Evolutionary conservation across 2,888 invertebrate genomes (phyloP), one percentile per base, ranked within the genome.

Genomic region (Xanthostigma xanthostigma): DNA sequence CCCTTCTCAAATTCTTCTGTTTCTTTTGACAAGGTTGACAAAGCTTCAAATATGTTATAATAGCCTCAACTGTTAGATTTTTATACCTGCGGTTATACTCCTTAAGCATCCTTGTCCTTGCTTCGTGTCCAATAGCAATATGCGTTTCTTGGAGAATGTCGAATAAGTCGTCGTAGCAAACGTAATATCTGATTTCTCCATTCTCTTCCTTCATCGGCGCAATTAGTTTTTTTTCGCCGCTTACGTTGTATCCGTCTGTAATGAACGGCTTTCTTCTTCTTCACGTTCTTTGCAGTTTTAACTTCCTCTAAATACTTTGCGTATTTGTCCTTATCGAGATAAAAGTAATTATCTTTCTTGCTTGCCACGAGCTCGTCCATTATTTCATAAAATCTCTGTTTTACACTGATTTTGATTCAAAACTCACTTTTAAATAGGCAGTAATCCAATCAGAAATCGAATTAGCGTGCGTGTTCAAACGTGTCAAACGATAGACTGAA

Each of bases 101-200:
- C n/a, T 50, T 46, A 42, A 48, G 35, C 53, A 59, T 53, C 36
- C 55, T 53, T 38, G 53, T 53, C 17, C 56, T 49, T 42, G 57
- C 58, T 49, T 56, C 55, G 42, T 58, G 57, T 13, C 57, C 58
- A 44, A 54, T 46, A 45, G 50, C 50, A 40, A 54, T 33, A 53
- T 59, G 57, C 46, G 50, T 48, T 40, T 48, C 54, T 41, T 41
- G 9, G 12, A 41, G 12, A 41, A 41, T 41, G 12, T 12, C 14
- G 41, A 41, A 41, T 41, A 41, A 41, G 41, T 41, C 41, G 14
- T 12, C 10, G 41, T 41, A 41, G 8, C 41, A 41, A 41, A 6
- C 41, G 11, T 41, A 41, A 41, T 41, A 41, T 17, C 14, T 41
- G 41, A 41, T 41, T n/a, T 41, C 41, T 41, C 12, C 41, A 41